phyloP scores from a whole-genome alignment of 2,113 vertebrate species.

The Perca flavescens region DNA sequence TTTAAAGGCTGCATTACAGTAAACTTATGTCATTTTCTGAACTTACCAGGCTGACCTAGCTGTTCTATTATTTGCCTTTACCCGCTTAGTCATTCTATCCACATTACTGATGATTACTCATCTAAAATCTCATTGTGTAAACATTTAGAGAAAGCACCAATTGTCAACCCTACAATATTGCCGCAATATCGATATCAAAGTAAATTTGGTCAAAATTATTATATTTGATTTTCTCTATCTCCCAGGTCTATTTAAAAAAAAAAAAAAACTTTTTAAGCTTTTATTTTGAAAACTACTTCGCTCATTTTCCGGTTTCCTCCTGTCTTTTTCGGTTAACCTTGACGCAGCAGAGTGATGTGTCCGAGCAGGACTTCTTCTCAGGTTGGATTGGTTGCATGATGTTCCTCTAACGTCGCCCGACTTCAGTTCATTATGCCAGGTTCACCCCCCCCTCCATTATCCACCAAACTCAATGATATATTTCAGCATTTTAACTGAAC shows the following conservation, averaged over 20 bases:
- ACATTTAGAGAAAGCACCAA: too few species aligned
- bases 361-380: background rate
- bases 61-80: too few species aligned
- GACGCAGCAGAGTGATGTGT: conserved; percentile 11
- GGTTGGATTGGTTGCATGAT: background rate
- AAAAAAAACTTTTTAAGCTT: background rate
- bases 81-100: too few species aligned
- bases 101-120: too few species aligned
- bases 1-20: too few species aligned
- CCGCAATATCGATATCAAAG: too few species aligned
- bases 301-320: background rate
- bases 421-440: background rate
- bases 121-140: too few species aligned
- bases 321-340: background rate
- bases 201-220: too few species aligned
- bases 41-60: too few species aligned
- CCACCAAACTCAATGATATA: background rate
- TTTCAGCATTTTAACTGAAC: background rate
- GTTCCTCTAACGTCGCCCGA: background rate
- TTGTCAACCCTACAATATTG: too few species aligned
- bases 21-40: too few species aligned
- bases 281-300: background rate
- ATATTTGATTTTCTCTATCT: too few species aligned
- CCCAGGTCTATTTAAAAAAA: background rate
- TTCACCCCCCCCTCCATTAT: background rate